Conservation (phyloP, 2,113 vertebrate species). For the Stegostoma tigrinum region DNA sequence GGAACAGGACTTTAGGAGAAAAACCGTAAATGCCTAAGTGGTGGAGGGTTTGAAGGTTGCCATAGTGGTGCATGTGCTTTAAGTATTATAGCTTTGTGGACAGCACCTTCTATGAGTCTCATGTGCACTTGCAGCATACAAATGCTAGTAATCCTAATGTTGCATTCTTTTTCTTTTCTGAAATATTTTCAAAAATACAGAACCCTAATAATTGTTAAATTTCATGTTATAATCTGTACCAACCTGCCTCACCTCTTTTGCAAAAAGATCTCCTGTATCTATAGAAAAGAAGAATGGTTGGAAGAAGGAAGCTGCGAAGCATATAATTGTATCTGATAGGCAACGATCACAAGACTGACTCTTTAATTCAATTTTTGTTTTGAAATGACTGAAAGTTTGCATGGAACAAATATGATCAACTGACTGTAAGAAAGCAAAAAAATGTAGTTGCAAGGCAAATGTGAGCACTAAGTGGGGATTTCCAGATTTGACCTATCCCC, state of each 20-base stretch:
- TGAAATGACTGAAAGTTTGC: not conserved
- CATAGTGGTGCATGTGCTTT: no score
- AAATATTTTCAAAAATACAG: not conserved
- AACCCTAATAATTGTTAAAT: not conserved
- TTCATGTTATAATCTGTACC: not conserved
- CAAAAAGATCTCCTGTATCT: not conserved
- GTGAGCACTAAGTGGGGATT: not conserved
- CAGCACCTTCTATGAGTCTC: not conserved
- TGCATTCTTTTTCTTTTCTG: not conserved
- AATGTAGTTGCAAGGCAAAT: not conserved
- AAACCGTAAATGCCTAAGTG: no score
- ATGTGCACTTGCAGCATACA: not conserved
- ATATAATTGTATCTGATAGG: not conserved
- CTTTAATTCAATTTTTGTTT: not conserved
- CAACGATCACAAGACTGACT: not conserved
- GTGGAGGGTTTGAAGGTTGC: no score
- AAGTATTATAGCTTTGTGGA: no score
- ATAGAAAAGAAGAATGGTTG: not conserved
- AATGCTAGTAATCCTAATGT: not conserved
- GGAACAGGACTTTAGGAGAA: not conserved
- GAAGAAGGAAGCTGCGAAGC: not conserved
- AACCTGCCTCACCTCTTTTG: not conserved
- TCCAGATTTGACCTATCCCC: not conserved
- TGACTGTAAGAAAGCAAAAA: not conserved
- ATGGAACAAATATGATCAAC: not conserved